Conservation (phyloP, 2,888 invertebrate genomes). For the Callyntrura sp. region DNA sequence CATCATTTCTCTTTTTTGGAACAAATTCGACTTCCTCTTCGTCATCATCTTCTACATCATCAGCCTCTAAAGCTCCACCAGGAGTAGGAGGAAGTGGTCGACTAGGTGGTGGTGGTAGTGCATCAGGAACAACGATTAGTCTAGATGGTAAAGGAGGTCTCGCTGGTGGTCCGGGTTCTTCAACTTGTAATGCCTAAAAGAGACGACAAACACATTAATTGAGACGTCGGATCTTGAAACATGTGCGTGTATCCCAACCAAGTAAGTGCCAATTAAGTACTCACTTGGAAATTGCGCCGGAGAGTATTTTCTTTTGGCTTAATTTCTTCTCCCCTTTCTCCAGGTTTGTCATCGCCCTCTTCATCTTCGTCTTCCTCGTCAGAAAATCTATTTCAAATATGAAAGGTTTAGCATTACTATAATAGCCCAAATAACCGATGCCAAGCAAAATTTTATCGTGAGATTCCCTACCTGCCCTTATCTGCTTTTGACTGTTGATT, state of each 20-base stretch:
- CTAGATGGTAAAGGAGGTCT: slow-evolving; percentile 96
- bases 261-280: background rate
- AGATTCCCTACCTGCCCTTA: slow-evolving; percentile 86
- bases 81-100: slow-evolving; percentile 88
- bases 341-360: slow-evolving; percentile 96
- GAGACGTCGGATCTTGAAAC: background rate
- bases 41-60: slow-evolving; percentile 90
- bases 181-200: slow-evolving; percentile 80
- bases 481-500: slow-evolving; percentile 85
- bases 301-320: slow-evolving; percentile 97
- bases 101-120: slow-evolving; percentile 89
- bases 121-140: slow-evolving; percentile 95
- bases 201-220: background rate
- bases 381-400: slow-evolving; percentile 79
- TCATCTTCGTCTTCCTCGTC: slow-evolving; percentile 88
- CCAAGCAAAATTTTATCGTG: background rate
- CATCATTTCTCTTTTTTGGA: slow-evolving; percentile 91
- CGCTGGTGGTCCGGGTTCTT: slow-evolving; percentile 95
- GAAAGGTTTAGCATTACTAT: background rate
- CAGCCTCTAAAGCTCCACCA: slow-evolving; percentile 84
- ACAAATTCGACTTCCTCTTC: slow-evolving; percentile 87
- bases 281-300: slow-evolving; percentile 96
- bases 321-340: slow-evolving; percentile 96
- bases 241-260: background rate
- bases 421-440: slow-evolving; percentile 77